Conservation (phyloP, 2,888 invertebrate species). For the Clunio marinus region DNA sequence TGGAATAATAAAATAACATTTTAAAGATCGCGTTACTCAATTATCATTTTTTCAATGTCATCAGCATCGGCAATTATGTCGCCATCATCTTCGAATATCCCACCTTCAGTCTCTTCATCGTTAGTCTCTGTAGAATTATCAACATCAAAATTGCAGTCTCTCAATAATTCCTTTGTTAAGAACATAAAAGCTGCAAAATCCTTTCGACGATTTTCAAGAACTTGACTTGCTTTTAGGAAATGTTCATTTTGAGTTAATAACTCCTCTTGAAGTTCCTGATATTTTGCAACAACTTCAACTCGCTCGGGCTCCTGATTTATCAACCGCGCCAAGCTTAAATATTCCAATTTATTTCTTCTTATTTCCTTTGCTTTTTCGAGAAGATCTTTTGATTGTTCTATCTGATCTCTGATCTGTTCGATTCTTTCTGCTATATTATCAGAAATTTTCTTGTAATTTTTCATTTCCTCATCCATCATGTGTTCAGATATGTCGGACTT, state of each 20-base stretch:
- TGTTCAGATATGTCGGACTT: conserved; percentile 74
- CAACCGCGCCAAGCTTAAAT: conserved; percentile 86
- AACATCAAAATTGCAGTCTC: conserved; percentile 52
- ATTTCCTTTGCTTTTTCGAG: conserved; percentile 78
- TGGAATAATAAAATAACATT: background rate
- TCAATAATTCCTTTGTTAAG: conserved; percentile 79
- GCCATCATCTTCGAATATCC: background rate
- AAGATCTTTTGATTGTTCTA: conserved; percentile 76
- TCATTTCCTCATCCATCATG: conserved; percentile 79
- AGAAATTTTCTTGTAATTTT: conserved; percentile 75
- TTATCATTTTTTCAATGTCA: conserved; percentile 18
- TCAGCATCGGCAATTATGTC: conserved; percentile 5
- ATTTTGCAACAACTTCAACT: conserved; percentile 66
- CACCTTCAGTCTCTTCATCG: background rate
- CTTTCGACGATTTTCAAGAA: conserved; percentile 76
- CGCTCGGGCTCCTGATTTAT: conserved; percentile 88
- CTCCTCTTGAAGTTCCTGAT: conserved; percentile 65
- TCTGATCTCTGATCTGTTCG: conserved; percentile 71
- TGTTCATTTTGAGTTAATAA: conserved; percentile 61
- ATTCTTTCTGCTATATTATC: conserved; percentile 74
- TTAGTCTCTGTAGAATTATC: conserved; percentile 51
- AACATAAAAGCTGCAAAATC: conserved; percentile 86
- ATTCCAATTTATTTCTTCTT: conserved; percentile 85
- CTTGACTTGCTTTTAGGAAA: conserved; percentile 56
- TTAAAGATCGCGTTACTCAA: background rate